Evolutionary conservation across 1,140 invertebrate species (phyloP), one percentile per base, ranked within the genome.

Genomic region (Schlechtendalia chinensis): DNA sequence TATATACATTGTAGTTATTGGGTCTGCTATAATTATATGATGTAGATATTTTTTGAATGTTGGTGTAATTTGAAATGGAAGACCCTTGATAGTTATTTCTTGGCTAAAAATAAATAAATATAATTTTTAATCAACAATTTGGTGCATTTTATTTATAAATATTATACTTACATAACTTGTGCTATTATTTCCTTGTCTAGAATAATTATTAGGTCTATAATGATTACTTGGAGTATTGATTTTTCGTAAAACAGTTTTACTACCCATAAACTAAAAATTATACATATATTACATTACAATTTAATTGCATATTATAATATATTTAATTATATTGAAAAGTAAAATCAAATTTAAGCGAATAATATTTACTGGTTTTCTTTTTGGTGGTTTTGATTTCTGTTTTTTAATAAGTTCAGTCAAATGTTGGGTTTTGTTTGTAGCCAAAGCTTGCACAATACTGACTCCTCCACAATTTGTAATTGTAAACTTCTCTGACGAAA

Each of bases 371-470:
- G 22, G 17, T 50, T 79, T 79, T 50, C 61, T 79, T 12, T 79
- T 79, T 12, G 75, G 75, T 4, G 75, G 75, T 79, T 79, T 79
- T 63, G 75, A 79, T 61, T 79, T 79, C 32, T 79, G 75, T 29
- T 47, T 79, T 6, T 63, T 45, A 5, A 79, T 63, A 47, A 79
- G 75, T 5, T 79, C 75, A 19, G 54, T 79, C 27, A 79, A 63
- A 79, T 79, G 75, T 61, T 79, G 75, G 8, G 75, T 79, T 63
- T 79, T 79, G 3, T 61, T 54, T 63, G 12, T 63, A 47, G 14
- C 8, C 24, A 50, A 0, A 0, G 39, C 39, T 27, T 79, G 0
- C 11, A 79, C 58, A 17, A 45, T 6, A 11, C 11, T 19, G 11
- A 11, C 11, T 14, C 75, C 58, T 12, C 75, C 24, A 63, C 14